phyloP scores from a whole-genome alignment of 2,888 invertebrate species.

The Keiferia lycopersicella region DNA sequence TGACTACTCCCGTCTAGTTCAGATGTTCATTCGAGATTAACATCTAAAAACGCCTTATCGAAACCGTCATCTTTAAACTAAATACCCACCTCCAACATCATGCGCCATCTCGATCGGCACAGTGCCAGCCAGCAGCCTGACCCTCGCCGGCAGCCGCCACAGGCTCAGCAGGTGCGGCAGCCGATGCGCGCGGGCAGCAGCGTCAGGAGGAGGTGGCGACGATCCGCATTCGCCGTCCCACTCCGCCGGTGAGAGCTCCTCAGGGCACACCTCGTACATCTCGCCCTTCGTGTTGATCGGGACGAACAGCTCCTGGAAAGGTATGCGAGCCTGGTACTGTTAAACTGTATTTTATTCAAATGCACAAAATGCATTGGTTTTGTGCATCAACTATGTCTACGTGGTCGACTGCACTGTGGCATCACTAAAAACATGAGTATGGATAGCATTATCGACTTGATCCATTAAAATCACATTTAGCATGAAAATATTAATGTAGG shows the following conservation, averaged over 20 bases:
- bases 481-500: too few relatives aligned
- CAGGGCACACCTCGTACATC: slow-evolving; percentile 84
- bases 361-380: too few relatives aligned
- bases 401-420: too few relatives aligned
- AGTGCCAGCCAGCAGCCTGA: slow-evolving; percentile 82
- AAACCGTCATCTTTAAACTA: background rate
- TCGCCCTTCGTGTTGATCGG: slow-evolving; percentile 88
- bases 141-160: slow-evolving; percentile 81
- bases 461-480: too few relatives aligned
- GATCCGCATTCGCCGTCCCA: slow-evolving; percentile 73
- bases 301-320: slow-evolving; percentile 85
- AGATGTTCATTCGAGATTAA: too few relatives aligned
- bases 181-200: slow-evolving; percentile 79
- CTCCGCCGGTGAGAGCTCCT: slow-evolving; percentile 77
- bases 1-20: too few relatives aligned
- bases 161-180: slow-evolving; percentile 80
- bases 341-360: slow-evolving; percentile 1
- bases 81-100: slow-evolving; percentile 81
- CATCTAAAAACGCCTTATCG: too few relatives aligned
- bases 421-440: too few relatives aligned
- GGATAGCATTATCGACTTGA: too few relatives aligned
- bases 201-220: slow-evolving; percentile 61
- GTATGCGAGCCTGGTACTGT: slow-evolving; percentile 34
- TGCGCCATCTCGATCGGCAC: slow-evolving; percentile 82
- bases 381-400: too few relatives aligned